Evolutionary conservation across 2,888 invertebrate species (phyloP), one percentile per base, ranked within the genome.

Genomic region (Spodoptera littoralis): DNA sequence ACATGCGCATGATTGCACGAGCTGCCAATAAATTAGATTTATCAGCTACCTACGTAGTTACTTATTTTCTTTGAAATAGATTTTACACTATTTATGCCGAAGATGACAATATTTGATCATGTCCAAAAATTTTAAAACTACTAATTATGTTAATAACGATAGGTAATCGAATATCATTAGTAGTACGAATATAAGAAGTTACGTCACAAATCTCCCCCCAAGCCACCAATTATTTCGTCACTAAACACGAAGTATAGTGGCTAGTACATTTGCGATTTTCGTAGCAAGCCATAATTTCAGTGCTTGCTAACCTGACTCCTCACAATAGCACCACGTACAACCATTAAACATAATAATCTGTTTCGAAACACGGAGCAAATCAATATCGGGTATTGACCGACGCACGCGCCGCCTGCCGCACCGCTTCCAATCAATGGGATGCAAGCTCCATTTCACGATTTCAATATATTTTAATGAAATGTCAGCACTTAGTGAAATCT

Each of bases 381-480:
- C 90, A 91, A 92, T 91, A 89, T 83, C 84, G 84, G 82, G 74
- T 82, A 83, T 82, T 86, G 88, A 85, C 84, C 84, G 84, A 85
- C 84, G 90, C 90, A 91, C 90, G 90, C 90, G 89, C 88, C 81
- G 65, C 54, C 65, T 42, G 64, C 73, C 83, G 72, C 81, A 77
- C 79, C 75, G 84, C 87, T 88, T 78, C 89, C 92, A 92, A 94
- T 94, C 93, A 93, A 90, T 92, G 86, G 90, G 92, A 93, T 90
- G 88, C 91, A 89, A 87, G 86, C 88, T 84, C 91, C 87, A 89
- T 90, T 94, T 92, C 94, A 93, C 94, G 94, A 94, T 93, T 94
- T 90, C 93, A 93, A 94, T 94, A 92, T 90, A 90, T 90, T 91
- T 90, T 91, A 93, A 93, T 92, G 89, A 93, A 94, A 94, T 93